Evolutionary conservation across 2,888 invertebrate species (phyloP), one percentile per base, ranked within the genome.

Genomic region (Apotomis turbidana): DNA sequence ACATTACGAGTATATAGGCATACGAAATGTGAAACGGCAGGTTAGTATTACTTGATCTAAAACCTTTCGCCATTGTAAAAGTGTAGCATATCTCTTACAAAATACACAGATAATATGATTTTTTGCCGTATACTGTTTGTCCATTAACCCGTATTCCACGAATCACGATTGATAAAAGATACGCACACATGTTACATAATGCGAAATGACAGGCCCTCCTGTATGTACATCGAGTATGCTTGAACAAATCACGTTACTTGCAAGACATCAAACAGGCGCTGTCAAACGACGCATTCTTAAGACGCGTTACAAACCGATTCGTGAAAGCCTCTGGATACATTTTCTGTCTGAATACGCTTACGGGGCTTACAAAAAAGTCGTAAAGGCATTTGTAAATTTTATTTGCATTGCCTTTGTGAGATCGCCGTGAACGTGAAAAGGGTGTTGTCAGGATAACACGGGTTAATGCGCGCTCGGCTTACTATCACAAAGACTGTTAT

Each of bases 401-500:
- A 87, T 88, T 86, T 88, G 85, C 86, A 86, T 87, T 79, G 80
- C 78, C 73, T 74, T 74, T 83, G 81, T 81, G 83, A 81, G 81
- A 84, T 82, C 82, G 79, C 83, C 62, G 67, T 54, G 81, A 83
- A 84, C 85, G 81, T 88, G 90, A 90, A 85, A 82, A 90, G 90
- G 91, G 90, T 90, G 80, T 84, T 86, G 88, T 87, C 86, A 86
- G 83, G 83, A 85, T 90, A 89, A 90, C 90, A 86, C 87, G 90
- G 90, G 90, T 89, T 87, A 85, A 88, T 87, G 83, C 80, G 83
- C 80, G 75, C 81, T 81, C 79, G 79, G 82, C 79, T 83, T 84
- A 83, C 83, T 81, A 82, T 85, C 85, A 60, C 51, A 67, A 54
- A 68, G 55, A 70, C 60, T 60, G 70, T 70, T 73, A 68, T 64